phyloP scores from a whole-genome alignment of 2,888 invertebrate species.

The Agriopis aurantiaria region DNA sequence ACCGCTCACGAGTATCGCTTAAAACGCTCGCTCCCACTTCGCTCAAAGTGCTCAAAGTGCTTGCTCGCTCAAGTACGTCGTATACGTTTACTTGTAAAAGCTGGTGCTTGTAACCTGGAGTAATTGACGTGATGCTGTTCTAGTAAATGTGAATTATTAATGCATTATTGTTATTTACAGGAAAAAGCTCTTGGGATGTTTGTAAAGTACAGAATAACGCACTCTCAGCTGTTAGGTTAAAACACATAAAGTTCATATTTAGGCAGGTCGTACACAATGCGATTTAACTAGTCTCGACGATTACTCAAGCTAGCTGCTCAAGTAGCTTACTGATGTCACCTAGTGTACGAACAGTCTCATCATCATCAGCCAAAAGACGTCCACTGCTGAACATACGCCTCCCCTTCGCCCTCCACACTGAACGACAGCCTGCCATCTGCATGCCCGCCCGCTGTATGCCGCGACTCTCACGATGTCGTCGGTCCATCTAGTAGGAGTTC shows the following conservation, averaged over 20 bases:
- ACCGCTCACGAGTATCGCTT: conserved; percentile 17
- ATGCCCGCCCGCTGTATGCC: too few species aligned
- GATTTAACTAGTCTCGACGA: too few species aligned
- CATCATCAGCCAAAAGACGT: too few species aligned
- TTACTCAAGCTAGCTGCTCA: too few species aligned
- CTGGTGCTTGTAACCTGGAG: conserved; percentile 3
- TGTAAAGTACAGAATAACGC: neutral
- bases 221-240: neutral
- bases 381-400: too few species aligned
- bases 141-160: neutral
- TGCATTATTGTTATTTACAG: neutral
- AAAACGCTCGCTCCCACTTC: conserved; percentile 13
- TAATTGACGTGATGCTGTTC: conserved; percentile 10
- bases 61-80: conserved; percentile 15
- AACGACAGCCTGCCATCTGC: too few species aligned
- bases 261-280: too few species aligned
- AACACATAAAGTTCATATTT: neutral
- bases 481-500: too few species aligned
- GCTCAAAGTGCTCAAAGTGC: conserved; percentile 28
- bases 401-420: too few species aligned
- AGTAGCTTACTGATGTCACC: too few species aligned
- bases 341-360: too few species aligned
- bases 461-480: too few species aligned
- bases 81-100: conserved; percentile 14
- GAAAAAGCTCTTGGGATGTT: conserved; percentile 2